Percentiles rank a stretch among this genome's conserved stretches.
Evolutionary conservation across 2,113 vertebrate genomes (phyloP).

Genomic region (Steatornis caripensis): DNA sequence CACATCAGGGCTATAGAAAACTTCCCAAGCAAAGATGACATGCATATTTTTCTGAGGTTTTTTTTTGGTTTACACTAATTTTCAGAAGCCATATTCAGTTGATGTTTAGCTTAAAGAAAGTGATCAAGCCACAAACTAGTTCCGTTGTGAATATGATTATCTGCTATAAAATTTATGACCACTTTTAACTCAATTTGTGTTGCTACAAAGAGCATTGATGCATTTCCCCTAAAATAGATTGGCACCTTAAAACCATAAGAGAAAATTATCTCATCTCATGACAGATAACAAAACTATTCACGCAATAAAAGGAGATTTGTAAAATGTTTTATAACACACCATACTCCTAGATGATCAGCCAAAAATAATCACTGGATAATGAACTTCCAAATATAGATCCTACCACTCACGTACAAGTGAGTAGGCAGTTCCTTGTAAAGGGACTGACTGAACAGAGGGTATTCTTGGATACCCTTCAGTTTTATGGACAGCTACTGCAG

Average conservation of each 20-base stretch:
- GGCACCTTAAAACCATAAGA: neutral
- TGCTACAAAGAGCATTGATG: neutral
- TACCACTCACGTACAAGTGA: fast-evolving
- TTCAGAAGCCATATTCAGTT: neutral
- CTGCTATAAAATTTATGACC: neutral
- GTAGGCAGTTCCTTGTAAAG: neutral
- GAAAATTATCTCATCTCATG: neutral
- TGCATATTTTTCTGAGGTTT: neutral
- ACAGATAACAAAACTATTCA: neutral
- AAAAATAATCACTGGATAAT: neutral
- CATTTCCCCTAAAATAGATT: neutral
- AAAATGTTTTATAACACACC: neutral
- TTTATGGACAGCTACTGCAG: neutral
- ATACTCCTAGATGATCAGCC: neutral
- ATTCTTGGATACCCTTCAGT: neutral
- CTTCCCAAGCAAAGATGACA: neutral
- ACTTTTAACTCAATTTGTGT: neutral
- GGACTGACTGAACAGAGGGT: neutral
- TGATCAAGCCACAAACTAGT: neutral
- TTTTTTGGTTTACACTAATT: neutral
- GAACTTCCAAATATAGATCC: neutral
- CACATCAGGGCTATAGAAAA: neutral
- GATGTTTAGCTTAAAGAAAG: neutral
- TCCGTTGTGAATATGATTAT: neutral
- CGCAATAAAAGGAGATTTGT: neutral